phyloP scores from a whole-genome alignment of 2,888 invertebrate genomes.

The Myopa testacea region DNA sequence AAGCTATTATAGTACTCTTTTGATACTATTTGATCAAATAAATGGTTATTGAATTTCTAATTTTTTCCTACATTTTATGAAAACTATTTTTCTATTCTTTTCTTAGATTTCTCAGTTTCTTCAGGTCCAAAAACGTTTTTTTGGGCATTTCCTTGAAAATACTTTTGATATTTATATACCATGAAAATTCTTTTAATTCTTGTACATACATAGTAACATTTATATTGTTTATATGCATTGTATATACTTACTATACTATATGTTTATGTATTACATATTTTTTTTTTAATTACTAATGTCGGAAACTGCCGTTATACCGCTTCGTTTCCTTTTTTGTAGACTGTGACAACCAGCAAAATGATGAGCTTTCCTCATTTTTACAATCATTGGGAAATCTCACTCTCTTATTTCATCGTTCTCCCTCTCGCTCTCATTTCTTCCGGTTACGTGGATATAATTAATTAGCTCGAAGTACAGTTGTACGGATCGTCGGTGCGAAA shows the following conservation, averaged over 20 bases:
- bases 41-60: too few relatives aligned
- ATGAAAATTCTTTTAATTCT: too few relatives aligned
- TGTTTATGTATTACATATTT: background rate
- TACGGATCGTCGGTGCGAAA: conserved; percentile 68
- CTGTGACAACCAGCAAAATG: conserved; percentile 7
- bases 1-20: too few relatives aligned
- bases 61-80: background rate
- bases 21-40: too few relatives aligned
- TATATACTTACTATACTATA: background rate
- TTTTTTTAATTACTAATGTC: background rate
- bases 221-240: background rate
- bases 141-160: background rate
- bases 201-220: background rate
- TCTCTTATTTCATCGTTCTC: too few relatives aligned
- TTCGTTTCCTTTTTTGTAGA: background rate
- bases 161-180: too few relatives aligned
- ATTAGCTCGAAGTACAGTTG: conserved; percentile 69
- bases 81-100: conserved; percentile 3
- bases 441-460: conserved; percentile 44
- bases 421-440: background rate
- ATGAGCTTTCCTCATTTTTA: background rate
- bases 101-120: background rate
- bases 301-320: background rate
- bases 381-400: background rate
- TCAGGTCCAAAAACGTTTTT: background rate